Conservation (phyloP, 2,888 invertebrate species). For the Ctenicera cuprea region DNA sequence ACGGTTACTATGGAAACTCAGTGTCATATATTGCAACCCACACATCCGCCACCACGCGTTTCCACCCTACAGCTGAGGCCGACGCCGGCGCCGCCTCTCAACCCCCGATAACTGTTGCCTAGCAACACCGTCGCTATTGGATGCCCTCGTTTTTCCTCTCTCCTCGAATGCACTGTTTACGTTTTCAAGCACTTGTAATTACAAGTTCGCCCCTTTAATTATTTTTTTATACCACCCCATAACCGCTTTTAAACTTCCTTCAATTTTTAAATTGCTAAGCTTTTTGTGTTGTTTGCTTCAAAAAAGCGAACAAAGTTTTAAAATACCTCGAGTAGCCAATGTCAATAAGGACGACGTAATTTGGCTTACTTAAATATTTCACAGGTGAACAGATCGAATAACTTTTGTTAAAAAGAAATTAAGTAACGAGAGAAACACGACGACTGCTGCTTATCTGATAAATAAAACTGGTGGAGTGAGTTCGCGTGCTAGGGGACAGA, state of each 20-base stretch:
- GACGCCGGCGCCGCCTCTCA: conserved; percentile 59
- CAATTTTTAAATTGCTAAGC: background rate
- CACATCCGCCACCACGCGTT: conserved; percentile 64
- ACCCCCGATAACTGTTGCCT: conserved; percentile 62
- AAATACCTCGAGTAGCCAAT: background rate
- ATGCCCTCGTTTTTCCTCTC: conserved; percentile 55
- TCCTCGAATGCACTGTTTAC: conserved; percentile 60
- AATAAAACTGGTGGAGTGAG: background rate
- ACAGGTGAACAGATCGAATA: background rate
- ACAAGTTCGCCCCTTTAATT: conserved; percentile 54
- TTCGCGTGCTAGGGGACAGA: background rate
- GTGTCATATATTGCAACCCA: conserved; percentile 64
- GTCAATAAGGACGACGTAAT: background rate
- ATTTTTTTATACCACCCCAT: conserved; percentile 40
- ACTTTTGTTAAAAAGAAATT: background rate
- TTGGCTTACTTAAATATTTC: conserved; percentile 10
- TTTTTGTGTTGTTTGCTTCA: background rate
- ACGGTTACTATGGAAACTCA: conserved; percentile 63
- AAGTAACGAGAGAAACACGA: background rate
- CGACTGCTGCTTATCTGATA: conserved; percentile 13
- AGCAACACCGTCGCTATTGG: conserved; percentile 60
- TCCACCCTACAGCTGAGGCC: conserved; percentile 58
- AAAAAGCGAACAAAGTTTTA: background rate
- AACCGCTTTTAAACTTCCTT: conserved; percentile 31
- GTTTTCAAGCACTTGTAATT: conserved; percentile 60